A percentile compares a stretch with the other conserved stretches of the same genome.
These are phyloP conservation scores for Cheilosia urbana DNA, from an alignment of 2,888 invertebrate species.

Conservation along the genomic window DNA sequence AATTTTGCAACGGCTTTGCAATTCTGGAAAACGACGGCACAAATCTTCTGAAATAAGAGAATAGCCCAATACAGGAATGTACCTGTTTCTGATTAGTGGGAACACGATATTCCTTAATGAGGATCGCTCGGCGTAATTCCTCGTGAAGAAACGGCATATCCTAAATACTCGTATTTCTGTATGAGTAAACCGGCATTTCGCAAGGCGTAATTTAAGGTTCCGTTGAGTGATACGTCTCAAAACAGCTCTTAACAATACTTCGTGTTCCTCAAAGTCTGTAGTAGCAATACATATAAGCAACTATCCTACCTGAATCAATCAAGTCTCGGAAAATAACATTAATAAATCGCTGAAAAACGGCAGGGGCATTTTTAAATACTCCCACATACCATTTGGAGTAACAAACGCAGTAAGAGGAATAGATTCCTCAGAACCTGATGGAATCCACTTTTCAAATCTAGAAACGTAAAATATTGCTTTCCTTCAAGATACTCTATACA, in stretches of 20 bases:
- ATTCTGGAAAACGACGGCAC: background rate
- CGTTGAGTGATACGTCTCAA: background rate
- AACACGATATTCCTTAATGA: background rate
- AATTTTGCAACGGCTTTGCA: background rate
- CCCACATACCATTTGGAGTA: too few relatives aligned
- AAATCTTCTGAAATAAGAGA: background rate
- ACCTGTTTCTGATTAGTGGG: too few relatives aligned
- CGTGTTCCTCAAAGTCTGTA: background rate
- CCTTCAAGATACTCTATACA: background rate
- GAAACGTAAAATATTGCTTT: background rate
- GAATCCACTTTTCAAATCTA: too few relatives aligned
- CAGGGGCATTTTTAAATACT: too few relatives aligned
- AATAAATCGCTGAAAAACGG: too few relatives aligned
- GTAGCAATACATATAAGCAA: background rate
- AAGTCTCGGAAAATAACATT: background rate
- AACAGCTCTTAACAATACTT: background rate
- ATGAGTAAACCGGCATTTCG: too few relatives aligned
- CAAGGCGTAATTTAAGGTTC: too few relatives aligned
- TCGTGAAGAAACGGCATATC: too few relatives aligned
- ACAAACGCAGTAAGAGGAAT: too few relatives aligned
- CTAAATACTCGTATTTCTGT: too few relatives aligned
- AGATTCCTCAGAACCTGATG: too few relatives aligned
- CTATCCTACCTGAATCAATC: background rate
- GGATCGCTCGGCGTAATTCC: background rate
- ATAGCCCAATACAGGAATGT: too few relatives aligned